phyloP scores from a whole-genome alignment of 2,113 vertebrate genomes.

The Strigops habroptila region DNA sequence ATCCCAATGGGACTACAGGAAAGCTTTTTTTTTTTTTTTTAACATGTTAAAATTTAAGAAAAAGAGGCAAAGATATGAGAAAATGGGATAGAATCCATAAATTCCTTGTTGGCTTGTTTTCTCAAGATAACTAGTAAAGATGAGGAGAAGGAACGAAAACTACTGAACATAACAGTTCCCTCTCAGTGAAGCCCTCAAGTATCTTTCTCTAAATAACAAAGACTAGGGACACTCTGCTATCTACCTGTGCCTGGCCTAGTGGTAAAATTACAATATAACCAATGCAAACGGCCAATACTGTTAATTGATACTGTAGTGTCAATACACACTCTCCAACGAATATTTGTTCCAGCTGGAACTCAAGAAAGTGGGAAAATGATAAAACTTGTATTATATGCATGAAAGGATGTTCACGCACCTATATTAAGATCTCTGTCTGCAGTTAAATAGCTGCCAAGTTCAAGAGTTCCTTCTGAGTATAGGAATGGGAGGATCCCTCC shows the following conservation, averaged over 20 bases:
- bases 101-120: neutral
- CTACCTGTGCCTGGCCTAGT: neutral
- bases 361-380: neutral
- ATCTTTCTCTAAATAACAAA: neutral
- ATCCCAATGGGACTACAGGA: neutral
- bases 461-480: neutral
- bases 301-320: fast-evolving
- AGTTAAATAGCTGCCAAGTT: neutral
- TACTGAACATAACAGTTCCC: neutral
- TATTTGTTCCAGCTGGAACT: neutral
- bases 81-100: neutral
- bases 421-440: neutral
- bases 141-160: neutral
- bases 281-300: neutral
- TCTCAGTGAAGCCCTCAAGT: neutral
- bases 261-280: neutral
- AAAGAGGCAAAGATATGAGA: neutral
- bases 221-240: neutral
- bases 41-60: neutral
- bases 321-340: neutral
- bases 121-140: neutral
- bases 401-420: neutral
- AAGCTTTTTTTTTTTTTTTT: neutral
- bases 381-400: neutral
- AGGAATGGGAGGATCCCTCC: constrained; percentile 25